These are phyloP conservation scores for Habroteleia sp. DNA, from an alignment of 2,888 invertebrate genomes.

Conservation along the genomic window DNA sequence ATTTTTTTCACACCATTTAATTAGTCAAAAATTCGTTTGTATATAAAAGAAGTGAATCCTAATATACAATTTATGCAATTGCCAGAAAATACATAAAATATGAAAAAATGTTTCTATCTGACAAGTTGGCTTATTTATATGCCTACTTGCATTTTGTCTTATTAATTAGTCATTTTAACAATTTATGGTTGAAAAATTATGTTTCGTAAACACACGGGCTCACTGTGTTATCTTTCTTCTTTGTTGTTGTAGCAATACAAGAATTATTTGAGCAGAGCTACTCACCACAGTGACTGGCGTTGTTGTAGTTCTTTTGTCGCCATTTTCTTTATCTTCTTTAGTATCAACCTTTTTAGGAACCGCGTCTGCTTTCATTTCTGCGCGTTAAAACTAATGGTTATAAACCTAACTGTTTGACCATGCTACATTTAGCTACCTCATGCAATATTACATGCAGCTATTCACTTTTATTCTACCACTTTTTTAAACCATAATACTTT, in stretches of 20 bases:
- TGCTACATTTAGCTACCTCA: constrained; percentile 68
- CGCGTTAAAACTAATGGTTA: constrained; percentile 78
- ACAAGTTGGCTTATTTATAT: no score
- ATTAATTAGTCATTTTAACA: no score
- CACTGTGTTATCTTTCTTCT: constrained; percentile 7
- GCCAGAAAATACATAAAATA: no score
- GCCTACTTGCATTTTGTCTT: no score
- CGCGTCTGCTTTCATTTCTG: constrained; percentile 78
- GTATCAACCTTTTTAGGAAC: constrained; percentile 77
- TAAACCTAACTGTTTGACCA: constrained; percentile 72
- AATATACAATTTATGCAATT: no score
- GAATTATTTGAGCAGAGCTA: constrained; percentile 56
- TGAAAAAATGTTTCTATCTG: no score
- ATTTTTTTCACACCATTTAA: no score
- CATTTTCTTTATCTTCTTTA: constrained; percentile 79
- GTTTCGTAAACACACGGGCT: not conserved
- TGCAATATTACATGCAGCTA: constrained; percentile 69
- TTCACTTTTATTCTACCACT: constrained; percentile 15
- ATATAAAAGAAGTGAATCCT: no score
- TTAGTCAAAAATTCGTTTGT: no score
- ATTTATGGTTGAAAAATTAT: no score
- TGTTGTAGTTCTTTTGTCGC: constrained; percentile 73
- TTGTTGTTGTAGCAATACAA: constrained; percentile 10
- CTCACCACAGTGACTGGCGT: constrained; percentile 76
- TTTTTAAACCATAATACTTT: constrained; percentile 9